Evolutionary conservation across 64 coral and sea anemone species (phyloP).

Genomic region (Cladopsammia gracilis): DNA sequence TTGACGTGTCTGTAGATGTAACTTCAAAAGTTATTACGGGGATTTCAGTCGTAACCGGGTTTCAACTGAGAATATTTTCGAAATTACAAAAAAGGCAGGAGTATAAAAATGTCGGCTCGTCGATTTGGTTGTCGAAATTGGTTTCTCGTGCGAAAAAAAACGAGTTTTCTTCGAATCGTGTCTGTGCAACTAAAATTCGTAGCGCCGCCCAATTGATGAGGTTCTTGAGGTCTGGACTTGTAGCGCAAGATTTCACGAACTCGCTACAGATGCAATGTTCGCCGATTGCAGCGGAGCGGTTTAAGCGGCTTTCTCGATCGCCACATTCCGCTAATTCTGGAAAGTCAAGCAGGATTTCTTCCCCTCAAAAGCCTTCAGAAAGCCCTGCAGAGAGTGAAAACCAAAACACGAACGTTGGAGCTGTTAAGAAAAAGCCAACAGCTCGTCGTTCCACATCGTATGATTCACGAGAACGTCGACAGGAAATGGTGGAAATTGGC

Average conservation of each 20-base stretch:
- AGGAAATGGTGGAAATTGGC: neutral
- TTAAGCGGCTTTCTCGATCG: constrained; percentile 16
- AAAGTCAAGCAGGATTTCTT: neutral
- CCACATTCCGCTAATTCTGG: neutral
- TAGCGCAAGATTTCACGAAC: neutral
- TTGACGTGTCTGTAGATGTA: too few species aligned
- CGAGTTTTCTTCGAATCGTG: neutral
- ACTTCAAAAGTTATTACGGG: constrained; percentile 14
- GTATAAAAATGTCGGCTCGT: constrained; percentile 3
- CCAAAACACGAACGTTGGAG: neutral
- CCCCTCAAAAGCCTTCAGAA: neutral
- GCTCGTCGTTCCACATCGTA: neutral
- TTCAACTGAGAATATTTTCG: constrained; percentile 18
- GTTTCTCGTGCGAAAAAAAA: neutral
- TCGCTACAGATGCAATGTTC: neutral
- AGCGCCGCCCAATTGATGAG: neutral
- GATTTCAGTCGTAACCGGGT: neutral
- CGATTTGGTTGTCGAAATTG: neutral
- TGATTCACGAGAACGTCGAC: neutral
- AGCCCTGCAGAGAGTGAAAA: neutral
- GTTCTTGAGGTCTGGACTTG: neutral
- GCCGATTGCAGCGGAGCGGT: neutral
- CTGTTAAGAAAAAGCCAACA: neutral
- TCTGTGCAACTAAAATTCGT: constrained; percentile 27
- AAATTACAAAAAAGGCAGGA: neutral